A percentile compares a stretch with the other conserved stretches of the same genome.
These are phyloP conservation scores for Phyto melanocephala DNA, from an alignment of 2,888 invertebrate genomes.

Conservation along the genomic window DNA sequence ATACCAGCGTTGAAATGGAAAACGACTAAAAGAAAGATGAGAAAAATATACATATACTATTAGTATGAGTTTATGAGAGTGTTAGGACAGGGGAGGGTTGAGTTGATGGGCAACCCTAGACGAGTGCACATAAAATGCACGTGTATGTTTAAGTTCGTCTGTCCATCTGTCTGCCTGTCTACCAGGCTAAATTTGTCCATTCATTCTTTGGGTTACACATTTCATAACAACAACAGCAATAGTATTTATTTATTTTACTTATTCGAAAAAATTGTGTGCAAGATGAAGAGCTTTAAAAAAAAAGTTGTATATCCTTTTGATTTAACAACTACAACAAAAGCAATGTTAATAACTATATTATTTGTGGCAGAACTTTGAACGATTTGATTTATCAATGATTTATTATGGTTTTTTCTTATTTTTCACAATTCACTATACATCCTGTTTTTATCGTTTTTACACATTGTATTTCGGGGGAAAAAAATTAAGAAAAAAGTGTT, in stretches of 20 bases:
- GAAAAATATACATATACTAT: not conserved
- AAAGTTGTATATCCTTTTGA: constrained; percentile 48
- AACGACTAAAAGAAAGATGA: constrained; percentile 10
- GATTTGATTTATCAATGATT: no score
- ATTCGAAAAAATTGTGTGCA: constrained; percentile 26
- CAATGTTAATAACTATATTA: constrained; percentile 20
- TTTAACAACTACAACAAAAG: constrained; percentile 25
- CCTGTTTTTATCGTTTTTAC: no score
- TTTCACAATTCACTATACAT: no score
- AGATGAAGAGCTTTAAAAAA: not conserved
- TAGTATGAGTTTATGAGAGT: not conserved
- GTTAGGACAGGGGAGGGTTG: constrained; percentile 12
- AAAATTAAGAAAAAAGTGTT: no score
- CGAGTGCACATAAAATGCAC: constrained; percentile 51
- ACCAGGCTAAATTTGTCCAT: constrained; percentile 18
- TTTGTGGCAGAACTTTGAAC: not conserved
- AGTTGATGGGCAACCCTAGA: constrained; percentile 38
- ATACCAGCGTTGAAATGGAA: constrained; percentile 43
- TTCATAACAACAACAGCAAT: not conserved
- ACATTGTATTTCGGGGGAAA: no score
- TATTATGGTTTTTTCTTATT: no score
- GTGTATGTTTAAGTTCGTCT: constrained; percentile 32
- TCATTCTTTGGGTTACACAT: constrained; percentile 8
- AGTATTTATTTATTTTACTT: not conserved
- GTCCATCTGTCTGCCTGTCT: constrained; percentile 21